These are phyloP conservation scores for Aleadryas rufinucha DNA, from an alignment of 2,113 vertebrate species.

Conservation along the genomic window DNA sequence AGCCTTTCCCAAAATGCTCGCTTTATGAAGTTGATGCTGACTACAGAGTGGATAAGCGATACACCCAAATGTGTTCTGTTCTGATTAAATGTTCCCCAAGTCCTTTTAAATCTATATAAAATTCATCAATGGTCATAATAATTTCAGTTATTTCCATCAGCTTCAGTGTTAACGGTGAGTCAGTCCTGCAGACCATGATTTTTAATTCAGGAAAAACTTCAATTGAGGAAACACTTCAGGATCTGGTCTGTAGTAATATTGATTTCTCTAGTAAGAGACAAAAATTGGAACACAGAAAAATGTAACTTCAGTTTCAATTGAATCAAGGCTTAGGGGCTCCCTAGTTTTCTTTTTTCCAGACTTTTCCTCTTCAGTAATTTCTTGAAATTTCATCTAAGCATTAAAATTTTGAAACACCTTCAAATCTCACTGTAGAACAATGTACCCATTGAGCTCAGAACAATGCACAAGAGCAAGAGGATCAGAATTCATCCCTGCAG, in stretches of 20 bases:
- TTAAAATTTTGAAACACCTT: not conserved
- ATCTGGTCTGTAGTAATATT: not conserved
- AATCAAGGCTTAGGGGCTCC: not conserved
- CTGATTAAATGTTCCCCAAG: not conserved
- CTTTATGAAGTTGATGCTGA: not conserved
- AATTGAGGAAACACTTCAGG: not conserved
- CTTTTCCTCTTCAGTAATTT: not conserved
- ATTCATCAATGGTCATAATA: not conserved
- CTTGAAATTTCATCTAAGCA: not conserved
- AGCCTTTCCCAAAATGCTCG: not conserved
- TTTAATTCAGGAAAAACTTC: conserved; percentile 2
- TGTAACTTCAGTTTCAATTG: not conserved
- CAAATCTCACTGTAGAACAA: not conserved
- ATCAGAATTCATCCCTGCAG: not conserved
- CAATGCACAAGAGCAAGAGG: not conserved
- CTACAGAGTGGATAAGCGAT: not conserved
- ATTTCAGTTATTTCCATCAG: not conserved
- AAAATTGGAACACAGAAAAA: not conserved
- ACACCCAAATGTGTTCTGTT: not conserved
- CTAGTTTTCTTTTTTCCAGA: not conserved
- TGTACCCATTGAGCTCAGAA: not conserved
- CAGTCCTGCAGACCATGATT: not conserved
- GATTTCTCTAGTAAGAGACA: not conserved
- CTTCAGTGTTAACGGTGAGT: not conserved
- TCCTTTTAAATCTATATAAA: not conserved